Conservation (phyloP, 1,140 invertebrate genomes). For the Cyphomyrmex costatus region DNA sequence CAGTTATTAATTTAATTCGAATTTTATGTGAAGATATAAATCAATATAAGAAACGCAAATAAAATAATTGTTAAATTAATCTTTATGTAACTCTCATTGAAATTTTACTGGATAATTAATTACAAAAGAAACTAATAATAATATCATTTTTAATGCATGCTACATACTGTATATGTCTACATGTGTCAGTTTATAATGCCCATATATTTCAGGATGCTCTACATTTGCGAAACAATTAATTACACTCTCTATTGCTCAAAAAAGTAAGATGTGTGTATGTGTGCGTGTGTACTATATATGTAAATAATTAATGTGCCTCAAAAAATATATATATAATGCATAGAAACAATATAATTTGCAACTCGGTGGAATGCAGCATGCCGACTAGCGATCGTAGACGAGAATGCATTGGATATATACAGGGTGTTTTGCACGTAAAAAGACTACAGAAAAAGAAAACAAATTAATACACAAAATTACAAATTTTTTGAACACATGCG, state of each 20-base stretch:
- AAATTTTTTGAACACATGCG: neutral
- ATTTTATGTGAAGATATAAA: neutral
- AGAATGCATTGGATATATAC: constrained; percentile 63
- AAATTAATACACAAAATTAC: neutral
- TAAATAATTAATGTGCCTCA: constrained; percentile 38
- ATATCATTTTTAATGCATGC: neutral
- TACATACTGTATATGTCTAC: neutral
- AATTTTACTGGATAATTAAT: neutral
- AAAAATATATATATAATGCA: constrained; percentile 16
- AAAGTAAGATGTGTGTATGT: neutral
- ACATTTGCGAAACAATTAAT: constrained; percentile 25
- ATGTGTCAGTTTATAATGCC: neutral
- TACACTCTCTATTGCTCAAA: constrained; percentile 8
- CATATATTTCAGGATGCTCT: neutral
- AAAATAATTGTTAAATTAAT: constrained; percentile 16
- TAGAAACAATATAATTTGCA: constrained; percentile 21
- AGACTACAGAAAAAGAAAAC: neutral
- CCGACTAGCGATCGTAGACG: constrained; percentile 73
- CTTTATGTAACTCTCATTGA: neutral
- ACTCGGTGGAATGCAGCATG: constrained; percentile 74
- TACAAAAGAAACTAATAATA: neutral
- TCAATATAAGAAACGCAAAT: constrained; percentile 7
- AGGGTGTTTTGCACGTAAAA: constrained; percentile 59
- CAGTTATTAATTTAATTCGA: constrained; percentile 3
- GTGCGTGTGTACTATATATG: constrained; percentile 25